Conservation (phyloP, 2,888 invertebrate genomes). For the Cephus pulcher region DNA sequence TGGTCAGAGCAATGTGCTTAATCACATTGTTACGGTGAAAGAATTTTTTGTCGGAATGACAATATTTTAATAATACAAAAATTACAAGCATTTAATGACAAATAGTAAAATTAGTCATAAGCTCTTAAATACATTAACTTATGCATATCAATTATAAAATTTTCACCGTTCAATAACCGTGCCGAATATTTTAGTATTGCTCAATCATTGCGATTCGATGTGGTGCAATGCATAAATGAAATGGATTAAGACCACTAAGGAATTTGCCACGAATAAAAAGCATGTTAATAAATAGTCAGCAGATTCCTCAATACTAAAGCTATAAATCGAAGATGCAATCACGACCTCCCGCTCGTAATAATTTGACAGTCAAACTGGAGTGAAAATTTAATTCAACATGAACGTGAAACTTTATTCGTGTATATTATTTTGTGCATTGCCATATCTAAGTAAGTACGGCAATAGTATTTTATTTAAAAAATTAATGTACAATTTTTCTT, state of each 20-base stretch:
- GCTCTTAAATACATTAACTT: not conserved
- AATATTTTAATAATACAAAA: not conserved
- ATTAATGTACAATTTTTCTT: not conserved
- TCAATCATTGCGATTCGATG: not conserved
- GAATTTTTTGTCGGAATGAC: conserved; percentile 33
- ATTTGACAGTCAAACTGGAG: not conserved
- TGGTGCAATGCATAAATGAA: conserved; percentile 7
- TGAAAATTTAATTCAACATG: conserved; percentile 13
- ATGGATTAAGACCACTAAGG: not conserved
- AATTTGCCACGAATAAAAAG: conserved; percentile 6
- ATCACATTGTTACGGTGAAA: conserved; percentile 54
- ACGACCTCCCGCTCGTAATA: not conserved
- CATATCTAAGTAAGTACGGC: not conserved
- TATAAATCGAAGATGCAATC: conserved; percentile 27
- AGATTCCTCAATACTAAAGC: conserved; percentile 28
- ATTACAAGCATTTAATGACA: not conserved
- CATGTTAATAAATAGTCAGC: conserved; percentile 24
- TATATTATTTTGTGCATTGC: conserved; percentile 4
- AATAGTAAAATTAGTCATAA: not conserved
- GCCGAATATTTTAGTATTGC: not conserved
- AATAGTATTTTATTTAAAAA: not conserved
- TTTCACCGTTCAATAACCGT: not conserved
- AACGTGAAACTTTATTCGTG: conserved; percentile 11
- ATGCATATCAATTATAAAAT: not conserved
- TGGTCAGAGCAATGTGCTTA: conserved; percentile 18